Conservation (phyloP, 2,113 vertebrate species). For the Festucalex cinctus region DNA sequence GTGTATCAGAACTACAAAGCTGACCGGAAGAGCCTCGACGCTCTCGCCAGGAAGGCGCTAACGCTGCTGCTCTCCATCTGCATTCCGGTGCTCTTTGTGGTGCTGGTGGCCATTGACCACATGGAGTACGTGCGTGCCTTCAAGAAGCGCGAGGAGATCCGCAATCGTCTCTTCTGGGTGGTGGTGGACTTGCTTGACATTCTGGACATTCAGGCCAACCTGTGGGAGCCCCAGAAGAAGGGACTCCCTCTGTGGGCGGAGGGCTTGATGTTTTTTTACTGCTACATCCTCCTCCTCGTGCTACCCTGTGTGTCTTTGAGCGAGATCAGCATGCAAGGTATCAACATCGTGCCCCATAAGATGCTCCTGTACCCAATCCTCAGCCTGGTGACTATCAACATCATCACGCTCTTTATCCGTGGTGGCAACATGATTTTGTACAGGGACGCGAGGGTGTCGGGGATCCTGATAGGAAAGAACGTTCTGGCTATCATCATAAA, state of each 20-base stretch:
- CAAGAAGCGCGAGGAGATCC: constrained; percentile 76
- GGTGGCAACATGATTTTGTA: constrained; percentile 77
- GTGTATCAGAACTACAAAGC: constrained; percentile 81
- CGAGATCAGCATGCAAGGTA: constrained; percentile 80
- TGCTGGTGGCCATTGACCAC: constrained; percentile 75
- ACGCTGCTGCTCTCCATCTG: constrained; percentile 74
- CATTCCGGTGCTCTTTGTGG: constrained; percentile 70
- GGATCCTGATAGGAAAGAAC: constrained; percentile 78
- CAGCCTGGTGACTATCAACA: constrained; percentile 76
- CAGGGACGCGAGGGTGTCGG: constrained; percentile 71
- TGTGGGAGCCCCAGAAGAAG: constrained; percentile 80
- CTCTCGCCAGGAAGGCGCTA: constrained; percentile 72
- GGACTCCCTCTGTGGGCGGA: constrained; percentile 77
- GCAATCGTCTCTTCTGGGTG: constrained; percentile 78
- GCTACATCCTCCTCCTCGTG: constrained; percentile 77
- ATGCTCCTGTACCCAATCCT: constrained; percentile 81
- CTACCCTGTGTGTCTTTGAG: constrained; percentile 77
- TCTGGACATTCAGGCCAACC: constrained; percentile 78
- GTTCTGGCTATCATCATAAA: constrained; percentile 75
- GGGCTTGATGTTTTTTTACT: constrained; percentile 80
- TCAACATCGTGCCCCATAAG: constrained; percentile 79
- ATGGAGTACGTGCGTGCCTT: constrained; percentile 79
- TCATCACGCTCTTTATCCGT: constrained; percentile 76
- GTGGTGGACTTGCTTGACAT: constrained; percentile 77
- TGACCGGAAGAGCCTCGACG: constrained; percentile 73